phyloP scores from a whole-genome alignment of 2,888 invertebrate genomes.

The Drosophila phalerata region DNA sequence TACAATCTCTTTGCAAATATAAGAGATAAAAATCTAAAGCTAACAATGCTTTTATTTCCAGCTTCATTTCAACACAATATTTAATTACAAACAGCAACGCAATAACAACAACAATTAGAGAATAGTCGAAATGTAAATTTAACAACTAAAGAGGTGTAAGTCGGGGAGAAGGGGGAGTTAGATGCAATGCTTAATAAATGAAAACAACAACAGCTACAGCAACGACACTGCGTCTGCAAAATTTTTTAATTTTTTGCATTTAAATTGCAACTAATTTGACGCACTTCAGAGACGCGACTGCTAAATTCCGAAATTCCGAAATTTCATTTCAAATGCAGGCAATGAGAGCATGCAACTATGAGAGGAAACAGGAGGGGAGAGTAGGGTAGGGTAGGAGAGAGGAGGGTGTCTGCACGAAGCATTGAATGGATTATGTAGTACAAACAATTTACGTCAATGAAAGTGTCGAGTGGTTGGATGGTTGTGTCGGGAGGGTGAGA shows the following conservation, averaged over 20 bases:
- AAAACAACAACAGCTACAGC: conserved; percentile 42
- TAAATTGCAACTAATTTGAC: conserved; percentile 80
- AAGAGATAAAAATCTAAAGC: not conserved
- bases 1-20: not conserved
- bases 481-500: not conserved
- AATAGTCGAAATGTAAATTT: conserved; percentile 31
- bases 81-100: conserved; percentile 47
- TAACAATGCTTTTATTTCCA: not conserved
- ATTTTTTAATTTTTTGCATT: conserved; percentile 71
- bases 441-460: conserved; percentile 79
- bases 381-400: not conserved
- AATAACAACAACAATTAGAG: conserved; percentile 18
- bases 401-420: conserved; percentile 9
- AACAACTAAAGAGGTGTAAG: not conserved
- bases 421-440: conserved; percentile 57
- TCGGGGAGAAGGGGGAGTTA: not conserved
- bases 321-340: conserved; percentile 73
- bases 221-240: conserved; percentile 21
- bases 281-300: conserved; percentile 50
- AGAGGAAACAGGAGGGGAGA: not conserved
- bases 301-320: conserved; percentile 33
- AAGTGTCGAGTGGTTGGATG: conserved; percentile 62
- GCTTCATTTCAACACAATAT: conserved; percentile 24
- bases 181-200: conserved; percentile 55
- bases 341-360: conserved; percentile 25